Percentiles rank a stretch among this genome's conserved stretches.
Conservation (phyloP, 2,888 invertebrate genomes). For the Temnothorax ravouxi region DNA sequence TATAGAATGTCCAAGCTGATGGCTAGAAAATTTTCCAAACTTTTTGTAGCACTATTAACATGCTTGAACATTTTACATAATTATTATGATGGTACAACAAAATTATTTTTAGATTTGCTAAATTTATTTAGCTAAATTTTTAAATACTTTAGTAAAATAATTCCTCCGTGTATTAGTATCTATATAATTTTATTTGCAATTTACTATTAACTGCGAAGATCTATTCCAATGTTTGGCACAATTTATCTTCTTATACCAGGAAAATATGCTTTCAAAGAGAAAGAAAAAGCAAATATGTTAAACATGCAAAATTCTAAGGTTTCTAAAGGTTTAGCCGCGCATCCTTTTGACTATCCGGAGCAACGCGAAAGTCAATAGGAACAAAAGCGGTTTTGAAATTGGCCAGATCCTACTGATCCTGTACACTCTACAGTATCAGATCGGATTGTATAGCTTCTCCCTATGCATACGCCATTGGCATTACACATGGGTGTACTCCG, state of each 20-base stretch:
- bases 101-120: background rate
- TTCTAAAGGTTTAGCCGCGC: slow-evolving; percentile 27
- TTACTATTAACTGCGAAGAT: background rate
- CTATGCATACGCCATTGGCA: slow-evolving; percentile 59
- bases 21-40: no score
- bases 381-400: slow-evolving; percentile 64
- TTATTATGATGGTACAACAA: background rate
- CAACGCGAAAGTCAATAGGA: slow-evolving; percentile 67
- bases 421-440: background rate
- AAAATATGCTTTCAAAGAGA: background rate
- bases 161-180: background rate
- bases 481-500: slow-evolving; percentile 34
- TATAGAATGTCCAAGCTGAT: no score
- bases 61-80: no score
- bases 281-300: slow-evolving; percentile 33
- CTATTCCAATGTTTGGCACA: background rate
- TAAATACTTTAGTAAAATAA: background rate
- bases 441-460: slow-evolving; percentile 18
- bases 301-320: slow-evolving; percentile 56
- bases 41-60: no score
- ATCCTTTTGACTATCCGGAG: slow-evolving; percentile 59
- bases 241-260: background rate
- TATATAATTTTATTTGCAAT: background rate
- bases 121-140: background rate
- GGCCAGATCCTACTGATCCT: slow-evolving; percentile 47